phyloP scores from a whole-genome alignment of 2,113 vertebrate genomes.

The Myotis davidii region DNA sequence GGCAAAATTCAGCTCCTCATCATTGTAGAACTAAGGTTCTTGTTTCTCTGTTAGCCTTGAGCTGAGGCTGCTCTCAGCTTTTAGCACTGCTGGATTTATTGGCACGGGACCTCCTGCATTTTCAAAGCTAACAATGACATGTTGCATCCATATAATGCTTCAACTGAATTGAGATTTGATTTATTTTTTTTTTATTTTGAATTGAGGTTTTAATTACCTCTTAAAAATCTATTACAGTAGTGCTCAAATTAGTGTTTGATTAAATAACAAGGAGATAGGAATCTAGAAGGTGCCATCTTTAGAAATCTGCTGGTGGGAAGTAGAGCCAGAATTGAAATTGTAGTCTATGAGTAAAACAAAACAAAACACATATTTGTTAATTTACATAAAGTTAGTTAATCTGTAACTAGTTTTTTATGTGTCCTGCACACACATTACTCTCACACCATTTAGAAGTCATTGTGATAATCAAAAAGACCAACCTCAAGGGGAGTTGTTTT shows the following conservation, averaged over 20 bases:
- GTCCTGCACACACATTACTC: not conserved
- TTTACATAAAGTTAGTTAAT: not conserved
- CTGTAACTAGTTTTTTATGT: not conserved
- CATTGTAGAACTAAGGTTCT: not conserved
- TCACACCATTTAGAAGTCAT: not conserved
- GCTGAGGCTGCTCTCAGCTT: not conserved
- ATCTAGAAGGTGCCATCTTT: not conserved
- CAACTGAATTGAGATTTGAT: not conserved
- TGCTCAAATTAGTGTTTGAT: not conserved
- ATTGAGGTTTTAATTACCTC: not conserved
- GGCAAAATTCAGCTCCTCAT: not conserved
- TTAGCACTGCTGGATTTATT: not conserved
- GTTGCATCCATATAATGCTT: not conserved
- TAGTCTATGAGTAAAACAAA: not conserved
- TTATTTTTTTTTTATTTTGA: no score
- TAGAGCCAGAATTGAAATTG: not conserved
- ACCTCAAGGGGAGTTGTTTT: not conserved
- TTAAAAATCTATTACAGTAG: not conserved
- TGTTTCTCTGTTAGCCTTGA: not conserved
- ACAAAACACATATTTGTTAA: not conserved
- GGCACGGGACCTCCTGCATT: not conserved
- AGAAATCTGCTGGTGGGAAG: not conserved
- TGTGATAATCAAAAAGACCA: not conserved
- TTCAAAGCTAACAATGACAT: not conserved
- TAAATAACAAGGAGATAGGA: not conserved